phyloP scores from a whole-genome alignment of 37 sponge, comb jelly and placozoan species.

The Ephydatia muelleri region DNA sequence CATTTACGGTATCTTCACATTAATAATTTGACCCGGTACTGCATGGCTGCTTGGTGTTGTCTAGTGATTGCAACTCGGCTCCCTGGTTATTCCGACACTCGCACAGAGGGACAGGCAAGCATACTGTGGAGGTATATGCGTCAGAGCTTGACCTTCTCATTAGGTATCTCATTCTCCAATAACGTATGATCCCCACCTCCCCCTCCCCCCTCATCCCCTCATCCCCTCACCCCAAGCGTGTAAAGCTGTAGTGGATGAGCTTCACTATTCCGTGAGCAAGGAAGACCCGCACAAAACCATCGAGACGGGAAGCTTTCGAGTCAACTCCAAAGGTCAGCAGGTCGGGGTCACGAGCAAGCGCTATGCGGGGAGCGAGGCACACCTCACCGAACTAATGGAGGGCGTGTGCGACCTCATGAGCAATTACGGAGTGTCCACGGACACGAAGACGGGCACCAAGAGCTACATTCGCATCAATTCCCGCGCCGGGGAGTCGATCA shows the following conservation, averaged over 20 bases:
- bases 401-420: slow-evolving; percentile 65
- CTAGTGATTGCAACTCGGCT: not conserved
- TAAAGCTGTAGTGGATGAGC: slow-evolving; percentile 64
- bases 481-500: slow-evolving; percentile 62
- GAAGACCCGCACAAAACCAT: slow-evolving; percentile 63
- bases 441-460: slow-evolving; percentile 55
- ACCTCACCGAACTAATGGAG: slow-evolving; percentile 68
- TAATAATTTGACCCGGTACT: too few species aligned
- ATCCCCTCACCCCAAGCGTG: slow-evolving; percentile 46
- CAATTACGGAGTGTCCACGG: slow-evolving; percentile 65
- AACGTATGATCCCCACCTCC: not conserved
- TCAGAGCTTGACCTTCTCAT: not conserved
- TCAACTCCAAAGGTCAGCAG: slow-evolving; percentile 59
- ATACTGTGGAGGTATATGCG: slow-evolving; percentile 33
- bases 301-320: slow-evolving; percentile 61
- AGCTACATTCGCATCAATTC: slow-evolving; percentile 70
- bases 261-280: slow-evolving; percentile 46
- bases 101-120: slow-evolving; percentile 24
- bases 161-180: too few species aligned
- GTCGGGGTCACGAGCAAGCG: slow-evolving; percentile 11
- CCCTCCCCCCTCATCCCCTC: too few species aligned
- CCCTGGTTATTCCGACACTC: not conserved
- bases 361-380: slow-evolving; percentile 71
- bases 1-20: too few species aligned
- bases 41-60: not conserved